Evolutionary conservation across 1,140 invertebrate species (phyloP), one percentile per base, ranked within the genome.

Genomic region (Arctopsyche grandis): DNA sequence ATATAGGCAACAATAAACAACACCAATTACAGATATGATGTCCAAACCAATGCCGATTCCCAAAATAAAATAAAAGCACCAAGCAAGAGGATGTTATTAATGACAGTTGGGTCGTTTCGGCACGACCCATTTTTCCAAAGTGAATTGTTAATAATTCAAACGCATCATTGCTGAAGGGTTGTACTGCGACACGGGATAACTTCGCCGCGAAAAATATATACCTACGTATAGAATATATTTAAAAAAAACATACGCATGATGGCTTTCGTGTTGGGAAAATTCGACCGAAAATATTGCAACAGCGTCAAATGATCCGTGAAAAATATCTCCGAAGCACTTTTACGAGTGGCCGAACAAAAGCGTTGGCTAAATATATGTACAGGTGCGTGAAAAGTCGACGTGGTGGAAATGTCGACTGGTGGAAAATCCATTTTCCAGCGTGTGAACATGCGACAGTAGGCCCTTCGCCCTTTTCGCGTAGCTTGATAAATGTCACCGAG

Each of bases 61-160:
- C 7, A 24, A 66, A 66, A 66, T 22, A 24, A 22, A 66, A 66
- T 5, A 66, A 19, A 66, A 10, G 63, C 26, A n/a, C n/a, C n/a
- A 29, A 29, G 5, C 19, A 66, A 66, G 5, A 5, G 63, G 29
- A 38, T 38, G 29, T 22, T 22, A 66, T 66, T 66, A 66, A 22
- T 24, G 63, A 66, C 19, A 12, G 24, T 22, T 26, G 63, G 63
- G 63, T 66, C 22, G 63, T 66, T 66, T 66, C 24, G 63, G 26
- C 63, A 66, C 63, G 63, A 24, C 21, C 24, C 63, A 66, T 66
- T 26, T 63, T 26, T 66, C 63, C 22, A 9, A 22, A 66, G 24
- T 22, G 63, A 66, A 66, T 22, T n/a, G 22, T 66, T 66, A 66
- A 66, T 66, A 66, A 66, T 66, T 66, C 63, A 66, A 21, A 16